Percentiles rank a stretch among this genome's conserved stretches.
Evolutionary conservation across 2,888 invertebrate species (phyloP).

Genomic region (Sphaeridia pumilis): DNA sequence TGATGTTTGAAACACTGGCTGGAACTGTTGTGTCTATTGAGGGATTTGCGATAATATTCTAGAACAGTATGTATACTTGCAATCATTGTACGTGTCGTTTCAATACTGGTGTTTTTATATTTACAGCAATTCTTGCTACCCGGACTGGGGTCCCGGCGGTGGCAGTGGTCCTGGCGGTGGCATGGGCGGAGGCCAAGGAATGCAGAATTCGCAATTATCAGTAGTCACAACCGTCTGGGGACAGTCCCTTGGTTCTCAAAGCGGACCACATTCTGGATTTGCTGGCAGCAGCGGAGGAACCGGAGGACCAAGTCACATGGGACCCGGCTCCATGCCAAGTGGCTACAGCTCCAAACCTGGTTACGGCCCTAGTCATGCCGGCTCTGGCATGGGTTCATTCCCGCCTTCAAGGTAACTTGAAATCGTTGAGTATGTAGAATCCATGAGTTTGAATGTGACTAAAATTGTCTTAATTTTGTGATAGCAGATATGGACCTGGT

Average conservation of each 20-base stretch:
- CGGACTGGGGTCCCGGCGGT: constrained; percentile 30
- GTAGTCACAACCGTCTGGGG: constrained; percentile 62
- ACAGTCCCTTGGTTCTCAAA: constrained; percentile 49
- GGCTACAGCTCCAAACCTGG: no score
- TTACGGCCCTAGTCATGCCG: constrained; percentile 9
- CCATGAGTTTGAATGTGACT: no score
- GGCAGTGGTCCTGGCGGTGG: constrained; percentile 45
- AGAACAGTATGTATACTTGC: no score
- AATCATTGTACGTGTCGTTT: no score
- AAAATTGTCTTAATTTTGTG: no score
- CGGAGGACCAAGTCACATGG: constrained; percentile 37
- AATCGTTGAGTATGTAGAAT: no score
- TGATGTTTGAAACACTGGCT: no score
- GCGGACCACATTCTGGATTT: constrained; percentile 48
- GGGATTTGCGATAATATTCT: no score
- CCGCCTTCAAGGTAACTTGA: no score
- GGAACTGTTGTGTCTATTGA: no score
- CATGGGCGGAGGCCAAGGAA: constrained; percentile 36
- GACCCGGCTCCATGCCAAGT: constrained; percentile 48
- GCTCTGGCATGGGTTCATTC: constrained; percentile 29
- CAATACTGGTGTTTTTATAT: constrained; percentile 8
- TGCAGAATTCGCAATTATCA: constrained; percentile 48
- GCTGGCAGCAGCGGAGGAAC: constrained; percentile 39
- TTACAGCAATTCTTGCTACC: constrained; percentile 31
- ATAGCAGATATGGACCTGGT: no score